Percentiles rank a stretch among this genome's conserved stretches.
These are phyloP conservation scores for Auanema freiburgensis DNA, from an alignment of 2,888 invertebrate genomes.

Conservation along the genomic window DNA sequence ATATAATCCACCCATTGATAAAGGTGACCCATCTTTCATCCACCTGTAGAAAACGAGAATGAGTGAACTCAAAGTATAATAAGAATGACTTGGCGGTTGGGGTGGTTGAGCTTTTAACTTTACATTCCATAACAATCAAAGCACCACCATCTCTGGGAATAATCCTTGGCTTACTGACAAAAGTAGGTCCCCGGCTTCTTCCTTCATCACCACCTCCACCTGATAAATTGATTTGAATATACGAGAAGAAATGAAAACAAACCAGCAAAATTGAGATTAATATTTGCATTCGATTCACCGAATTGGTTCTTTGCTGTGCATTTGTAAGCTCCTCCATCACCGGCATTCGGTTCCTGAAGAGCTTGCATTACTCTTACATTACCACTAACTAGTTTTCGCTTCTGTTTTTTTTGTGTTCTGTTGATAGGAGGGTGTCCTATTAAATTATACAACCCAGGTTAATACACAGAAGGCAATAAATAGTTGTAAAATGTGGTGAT, in stretches of 20 bases:
- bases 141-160: slow-evolving; percentile 92
- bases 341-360: slow-evolving; percentile 81
- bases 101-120: slow-evolving; percentile 82
- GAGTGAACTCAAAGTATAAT: not conserved
- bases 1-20: slow-evolving; percentile 59
- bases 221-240: not conserved
- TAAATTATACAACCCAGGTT: no score
- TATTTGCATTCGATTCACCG: slow-evolving; percentile 99
- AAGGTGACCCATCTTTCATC: slow-evolving; percentile 60
- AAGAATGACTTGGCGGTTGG: slow-evolving; percentile 71
- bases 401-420: no score
- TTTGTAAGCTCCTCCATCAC: slow-evolving; percentile 96
- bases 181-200: slow-evolving; percentile 74
- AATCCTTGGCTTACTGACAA: slow-evolving; percentile 96
- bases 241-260: not conserved
- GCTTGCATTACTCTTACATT: not conserved
- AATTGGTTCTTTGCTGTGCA: slow-evolving; percentile 97
- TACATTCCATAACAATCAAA: slow-evolving; percentile 93
- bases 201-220: slow-evolving; percentile 71
- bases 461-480: no score
- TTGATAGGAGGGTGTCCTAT: no score
- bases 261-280: slow-evolving; percentile 98
- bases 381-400: slow-evolving; percentile 1
- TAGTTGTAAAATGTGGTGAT: no score
- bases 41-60: slow-evolving; percentile 36